Conservation (phyloP, 2,113 vertebrate species). For the Pseudolaguvia tuberculata region DNA sequence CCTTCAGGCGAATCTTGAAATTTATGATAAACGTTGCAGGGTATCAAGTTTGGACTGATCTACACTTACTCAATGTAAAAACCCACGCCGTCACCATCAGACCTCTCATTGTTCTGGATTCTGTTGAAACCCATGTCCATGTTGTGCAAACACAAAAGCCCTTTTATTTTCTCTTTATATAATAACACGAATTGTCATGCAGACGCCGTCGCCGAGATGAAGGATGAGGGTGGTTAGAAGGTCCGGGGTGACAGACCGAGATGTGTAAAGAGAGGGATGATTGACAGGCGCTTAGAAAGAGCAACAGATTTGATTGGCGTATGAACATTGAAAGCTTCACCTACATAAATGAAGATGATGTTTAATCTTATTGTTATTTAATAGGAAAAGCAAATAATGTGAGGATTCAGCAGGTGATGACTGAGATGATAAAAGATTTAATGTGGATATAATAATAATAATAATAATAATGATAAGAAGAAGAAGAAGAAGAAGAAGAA, state of each 20-base stretch:
- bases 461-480: too few relatives aligned
- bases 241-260: slow-evolving; percentile 19
- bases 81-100: neutral
- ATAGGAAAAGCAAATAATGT: neutral
- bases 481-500: too few relatives aligned
- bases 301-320: slow-evolving; percentile 1
- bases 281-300: slow-evolving; percentile 8
- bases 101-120: neutral
- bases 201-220: slow-evolving; percentile 19
- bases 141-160: neutral
- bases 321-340: neutral
- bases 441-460: too few relatives aligned
- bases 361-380: neutral
- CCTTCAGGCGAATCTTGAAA: neutral
- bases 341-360: neutral
- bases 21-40: neutral
- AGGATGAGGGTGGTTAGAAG: slow-evolving; percentile 4
- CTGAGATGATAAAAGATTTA: neutral
- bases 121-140: neutral
- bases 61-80: neutral
- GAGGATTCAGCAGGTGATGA: too few relatives aligned
- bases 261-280: slow-evolving; percentile 8
- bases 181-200: slow-evolving; percentile 21
- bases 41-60: neutral
- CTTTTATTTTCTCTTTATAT: neutral